Evolutionary conservation across 2,888 invertebrate genomes (phyloP).

Genomic region (Drosophila siamana): DNA sequence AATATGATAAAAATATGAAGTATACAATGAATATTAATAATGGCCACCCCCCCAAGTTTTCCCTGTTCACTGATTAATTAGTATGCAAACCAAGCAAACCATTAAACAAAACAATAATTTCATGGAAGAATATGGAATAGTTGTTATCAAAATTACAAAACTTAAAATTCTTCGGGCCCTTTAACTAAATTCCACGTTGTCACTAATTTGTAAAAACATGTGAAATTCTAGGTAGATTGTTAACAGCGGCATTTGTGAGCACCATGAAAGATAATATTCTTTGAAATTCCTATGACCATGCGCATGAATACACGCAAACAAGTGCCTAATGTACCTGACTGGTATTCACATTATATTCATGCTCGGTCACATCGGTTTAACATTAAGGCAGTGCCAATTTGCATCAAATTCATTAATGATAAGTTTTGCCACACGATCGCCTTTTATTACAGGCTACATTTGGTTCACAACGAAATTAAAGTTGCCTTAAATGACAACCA

Average conservation of each 20-base stretch:
- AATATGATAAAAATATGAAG: too few relatives aligned
- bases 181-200: not conserved
- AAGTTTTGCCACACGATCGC: conserved; percentile 29
- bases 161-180: not conserved
- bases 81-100: too few relatives aligned
- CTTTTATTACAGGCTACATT: conserved; percentile 34
- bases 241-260: conserved; percentile 12
- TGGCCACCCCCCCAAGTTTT: too few relatives aligned
- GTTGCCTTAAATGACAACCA: conserved; percentile 54
- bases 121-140: too few relatives aligned
- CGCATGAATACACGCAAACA: not conserved
- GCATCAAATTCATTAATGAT: conserved; percentile 16
- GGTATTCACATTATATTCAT: conserved; percentile 2
- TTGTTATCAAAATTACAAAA: too few relatives aligned
- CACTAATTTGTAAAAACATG: not conserved
- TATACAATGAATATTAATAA: too few relatives aligned
- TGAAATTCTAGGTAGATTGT: not conserved
- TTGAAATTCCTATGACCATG: conserved; percentile 1
- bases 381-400: conserved; percentile 19
- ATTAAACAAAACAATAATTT: too few relatives aligned
- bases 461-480: conserved; percentile 47
- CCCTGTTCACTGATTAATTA: too few relatives aligned
- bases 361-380: conserved; percentile 23
- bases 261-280: conserved; percentile 29
- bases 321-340: not conserved